Base-by-base conservation (phyloP, 2,113 vertebrate genomes). In the Pao palembangensis region DNA sequence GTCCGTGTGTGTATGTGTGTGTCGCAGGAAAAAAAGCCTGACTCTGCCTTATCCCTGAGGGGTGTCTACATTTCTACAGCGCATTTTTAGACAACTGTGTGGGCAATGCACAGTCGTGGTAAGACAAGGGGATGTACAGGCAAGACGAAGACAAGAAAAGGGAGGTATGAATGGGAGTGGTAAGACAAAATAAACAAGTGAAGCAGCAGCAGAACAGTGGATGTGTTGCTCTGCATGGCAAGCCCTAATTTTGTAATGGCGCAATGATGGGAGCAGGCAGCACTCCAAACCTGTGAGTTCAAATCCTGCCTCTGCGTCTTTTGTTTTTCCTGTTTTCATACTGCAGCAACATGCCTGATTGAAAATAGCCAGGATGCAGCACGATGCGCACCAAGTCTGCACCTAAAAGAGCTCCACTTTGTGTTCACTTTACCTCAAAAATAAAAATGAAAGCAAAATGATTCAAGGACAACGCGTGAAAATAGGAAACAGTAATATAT, bases 1-100 rank as follows among this genome's bases (percentile, higher is more conserved):
- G 21, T 23, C 21, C 25, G 20, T 51, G n/a, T 51, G 60, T 70
- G 60, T 61, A 12, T 51, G n/a, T 51, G 60, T 70, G 60, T 61
- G 51, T 65, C 15, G 46, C 69, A 69, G 66, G 63, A 76, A 81
- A 82, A 77, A 75, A 44, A 82, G 68, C 60, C 77, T 81, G 55
- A 60, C 58, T 19, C 14, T 48, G 51, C 10, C 43, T 38, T 21
- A 16, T 62, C 51, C 71, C 85, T 82, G 83, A 43, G 61, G 44
- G 61, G 64, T 69, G 74, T 67, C 69, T 48, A 49, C 28, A 70
- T 38, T 38, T 38, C 34, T 38, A 38, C 34, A 38, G 34, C 10
- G 10, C 34, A 38, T 38, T 38, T 38, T 38, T 38, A 38, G 34
- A 38, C 11, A 12, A 38, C 34, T 38, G 34, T 38, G 34, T 38